Conservation (phyloP, 1,140 invertebrate genomes). For the Sycophila sp. region DNA sequence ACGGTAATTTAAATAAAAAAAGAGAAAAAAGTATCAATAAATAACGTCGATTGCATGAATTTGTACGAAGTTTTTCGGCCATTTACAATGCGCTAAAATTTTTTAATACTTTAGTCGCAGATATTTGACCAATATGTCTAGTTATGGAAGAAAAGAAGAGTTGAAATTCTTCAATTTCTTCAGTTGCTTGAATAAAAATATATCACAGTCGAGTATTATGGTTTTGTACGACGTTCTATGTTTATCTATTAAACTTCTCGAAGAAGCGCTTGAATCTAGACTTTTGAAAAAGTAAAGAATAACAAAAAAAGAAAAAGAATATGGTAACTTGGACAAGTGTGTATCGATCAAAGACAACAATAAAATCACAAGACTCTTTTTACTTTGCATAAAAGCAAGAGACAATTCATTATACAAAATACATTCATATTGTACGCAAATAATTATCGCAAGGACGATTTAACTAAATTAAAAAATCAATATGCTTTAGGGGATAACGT, state of each 20-base stretch:
- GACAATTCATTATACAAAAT: conserved; percentile 50
- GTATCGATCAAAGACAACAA: conserved; percentile 20
- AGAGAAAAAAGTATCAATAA: conserved; percentile 15
- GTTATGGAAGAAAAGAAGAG: conserved; percentile 8
- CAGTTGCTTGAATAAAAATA: conserved; percentile 25
- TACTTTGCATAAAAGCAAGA: conserved; percentile 48
- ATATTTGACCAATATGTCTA: conserved; percentile 17
- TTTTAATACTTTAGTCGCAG: background rate
- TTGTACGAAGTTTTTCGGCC: conserved; percentile 21
- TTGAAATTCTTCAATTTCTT: conserved; percentile 2
- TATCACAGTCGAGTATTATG: conserved; percentile 31
- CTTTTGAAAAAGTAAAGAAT: background rate
- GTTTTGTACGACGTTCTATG: conserved; percentile 11
- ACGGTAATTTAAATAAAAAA: conserved; percentile 20
- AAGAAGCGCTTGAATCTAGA: conserved; percentile 55
- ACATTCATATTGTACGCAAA: conserved; percentile 49
- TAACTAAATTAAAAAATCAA: conserved; percentile 49
- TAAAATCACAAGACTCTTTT: conserved; percentile 42
- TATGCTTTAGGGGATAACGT: conserved; percentile 48
- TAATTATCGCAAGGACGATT: conserved; percentile 48
- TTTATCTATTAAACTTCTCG: conserved; percentile 30
- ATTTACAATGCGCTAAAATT: background rate
- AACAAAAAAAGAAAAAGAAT: conserved; percentile 9
- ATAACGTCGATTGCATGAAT: conserved; percentile 33
- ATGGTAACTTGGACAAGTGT: conserved; percentile 21